Evolutionary conservation across 2,113 vertebrate genomes (phyloP).

Genomic region (Dolichallabes microphthalmus): DNA sequence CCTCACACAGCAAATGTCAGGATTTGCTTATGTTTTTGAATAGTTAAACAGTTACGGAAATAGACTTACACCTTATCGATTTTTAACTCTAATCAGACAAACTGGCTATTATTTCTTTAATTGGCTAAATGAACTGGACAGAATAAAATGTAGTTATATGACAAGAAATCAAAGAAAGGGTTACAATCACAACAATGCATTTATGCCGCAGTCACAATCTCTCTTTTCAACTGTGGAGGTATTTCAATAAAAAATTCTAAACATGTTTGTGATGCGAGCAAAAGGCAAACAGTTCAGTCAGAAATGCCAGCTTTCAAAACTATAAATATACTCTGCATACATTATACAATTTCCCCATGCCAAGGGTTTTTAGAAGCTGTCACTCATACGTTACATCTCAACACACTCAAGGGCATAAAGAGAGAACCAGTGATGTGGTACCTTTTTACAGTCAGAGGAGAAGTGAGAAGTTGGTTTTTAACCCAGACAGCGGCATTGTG

Average conservation of each 20-base stretch:
- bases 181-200: too few species aligned
- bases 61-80: too few species aligned
- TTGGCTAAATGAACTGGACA: too few species aligned
- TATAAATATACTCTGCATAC: background rate
- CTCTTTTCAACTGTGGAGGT: background rate
- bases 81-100: too few species aligned
- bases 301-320: background rate
- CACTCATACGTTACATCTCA: background rate
- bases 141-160: too few species aligned
- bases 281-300: background rate
- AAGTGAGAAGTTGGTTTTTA: conserved; percentile 79
- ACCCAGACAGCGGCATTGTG: conserved; percentile 83
- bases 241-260: background rate
- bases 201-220: background rate
- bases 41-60: background rate
- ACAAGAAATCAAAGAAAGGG: too few species aligned
- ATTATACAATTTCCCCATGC: background rate
- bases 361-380: background rate
- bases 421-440: conserved; percentile 54
- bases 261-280: background rate
- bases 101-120: too few species aligned
- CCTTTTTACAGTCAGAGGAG: conserved; percentile 80
- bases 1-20: background rate
- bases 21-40: background rate
- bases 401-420: background rate